Evolutionary conservation across 1,140 invertebrate species (phyloP), one percentile per base, ranked within the genome.

Genomic region (Drosophila pseudoobscura): DNA sequence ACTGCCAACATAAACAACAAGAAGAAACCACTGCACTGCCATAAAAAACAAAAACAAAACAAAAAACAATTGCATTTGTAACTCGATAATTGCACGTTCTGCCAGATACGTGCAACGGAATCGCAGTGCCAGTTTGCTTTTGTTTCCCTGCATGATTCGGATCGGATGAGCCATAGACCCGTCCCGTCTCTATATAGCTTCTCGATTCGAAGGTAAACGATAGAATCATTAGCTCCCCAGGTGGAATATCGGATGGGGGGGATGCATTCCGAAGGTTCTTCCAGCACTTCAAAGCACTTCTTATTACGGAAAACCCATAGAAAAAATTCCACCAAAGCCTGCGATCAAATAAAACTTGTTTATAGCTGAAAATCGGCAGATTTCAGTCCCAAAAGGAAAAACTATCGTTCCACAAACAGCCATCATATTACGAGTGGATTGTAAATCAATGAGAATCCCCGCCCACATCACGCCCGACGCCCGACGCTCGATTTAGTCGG

Each of bases 11-110:
- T 39, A 39, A 39, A 39, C 11, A 13, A 13, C 9, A 52, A 58
- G 55, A 46, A 71, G 75, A 75, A 65, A 80, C 59, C 15, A 54
- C 45, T 44, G 29, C 15, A 54, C 45, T 44, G 29, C 58, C 66
- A 73, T 66, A 77, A 80, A 76, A 66, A 77, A 65, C 44, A 11
- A 13, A 73, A 45, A 45, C 45, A 68, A 56, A 50, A 60, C 41
- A 60, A 56, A 53, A 69, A 52, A 39, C 65, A 80, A 71, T 61
- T 61, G 46, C 56, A 71, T 74, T 75, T 80, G 77, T 75, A 80
- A 80, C 73, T 66, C 66, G 68, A 80, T 76, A 82, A 80, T 82
- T 77, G 78, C 73, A 82, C 73, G 77, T 82, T 82, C 78, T 52
- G 53, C 45, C 54, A 59, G 49, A 24, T 63, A 44, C 39, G 57